Conservation (phyloP, 2,797 vertebrate genomes). For the Odontamblyopus lacepedii region DNA sequence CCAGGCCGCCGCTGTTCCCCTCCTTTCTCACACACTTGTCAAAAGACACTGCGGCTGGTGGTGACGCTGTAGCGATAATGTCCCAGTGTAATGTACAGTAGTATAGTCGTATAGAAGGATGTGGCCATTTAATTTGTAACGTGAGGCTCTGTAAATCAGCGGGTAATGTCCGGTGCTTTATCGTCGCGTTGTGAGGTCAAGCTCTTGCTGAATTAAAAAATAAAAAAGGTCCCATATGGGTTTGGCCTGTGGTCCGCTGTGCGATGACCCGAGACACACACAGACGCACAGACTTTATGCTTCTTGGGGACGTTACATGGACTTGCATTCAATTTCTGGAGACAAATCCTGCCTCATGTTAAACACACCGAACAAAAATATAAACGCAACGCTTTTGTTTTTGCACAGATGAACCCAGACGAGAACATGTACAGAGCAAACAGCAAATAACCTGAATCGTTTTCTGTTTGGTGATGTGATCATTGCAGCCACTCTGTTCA, state of each 20-base stretch:
- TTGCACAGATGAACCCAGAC: no score
- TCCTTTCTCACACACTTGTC: slow-evolving; percentile 10
- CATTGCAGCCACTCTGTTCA: no score
- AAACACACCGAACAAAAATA: no score
- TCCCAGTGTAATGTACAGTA: not conserved
- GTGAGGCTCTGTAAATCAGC: not conserved
- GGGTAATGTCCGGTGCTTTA: not conserved
- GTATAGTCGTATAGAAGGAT: not conserved
- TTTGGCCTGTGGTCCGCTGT: slow-evolving; percentile 26
- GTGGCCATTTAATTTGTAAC: not conserved
- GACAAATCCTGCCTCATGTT: no score
- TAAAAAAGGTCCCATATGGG: slow-evolving; percentile 12
- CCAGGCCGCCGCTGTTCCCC: not conserved
- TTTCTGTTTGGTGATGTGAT: no score
- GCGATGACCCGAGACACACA: slow-evolving; percentile 48
- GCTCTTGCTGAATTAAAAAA: slow-evolving; percentile 1
- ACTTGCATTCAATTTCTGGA: not conserved
- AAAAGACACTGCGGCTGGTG: not conserved
- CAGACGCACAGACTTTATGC: no score
- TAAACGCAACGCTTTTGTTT: no score
- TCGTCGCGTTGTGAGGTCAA: not conserved
- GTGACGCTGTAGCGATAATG: not conserved
- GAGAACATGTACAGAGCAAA: no score
- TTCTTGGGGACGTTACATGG: no score
- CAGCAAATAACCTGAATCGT: no score